Evolutionary conservation across 2,113 vertebrate genomes (phyloP).

Genomic region (Zosterops pallidus): DNA sequence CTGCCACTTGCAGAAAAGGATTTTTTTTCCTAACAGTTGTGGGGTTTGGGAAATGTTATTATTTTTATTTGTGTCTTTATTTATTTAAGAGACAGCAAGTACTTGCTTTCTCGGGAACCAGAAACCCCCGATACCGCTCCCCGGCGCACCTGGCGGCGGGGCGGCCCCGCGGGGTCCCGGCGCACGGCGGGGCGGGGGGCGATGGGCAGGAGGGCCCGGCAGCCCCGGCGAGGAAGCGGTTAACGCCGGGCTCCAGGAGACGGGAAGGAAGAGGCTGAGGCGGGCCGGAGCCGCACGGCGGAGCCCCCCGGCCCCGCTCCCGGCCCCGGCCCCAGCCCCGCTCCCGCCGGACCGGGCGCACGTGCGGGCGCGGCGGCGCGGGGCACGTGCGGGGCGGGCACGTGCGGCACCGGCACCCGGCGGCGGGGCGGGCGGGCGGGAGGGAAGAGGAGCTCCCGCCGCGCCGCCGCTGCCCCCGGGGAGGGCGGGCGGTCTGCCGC

Average conservation of each 20-base stretch:
- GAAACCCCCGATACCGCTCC: not conserved
- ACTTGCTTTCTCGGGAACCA: not conserved
- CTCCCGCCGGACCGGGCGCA: not conserved
- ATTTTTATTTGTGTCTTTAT: not conserved
- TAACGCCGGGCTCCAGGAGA: not conserved
- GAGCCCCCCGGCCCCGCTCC: not conserved
- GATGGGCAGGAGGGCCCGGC: not conserved
- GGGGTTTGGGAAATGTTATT: not conserved
- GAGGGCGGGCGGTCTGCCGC: not conserved
- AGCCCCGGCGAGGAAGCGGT: not conserved
- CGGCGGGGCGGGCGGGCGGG: not conserved
- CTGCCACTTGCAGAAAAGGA: not conserved
- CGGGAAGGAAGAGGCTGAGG: not conserved
- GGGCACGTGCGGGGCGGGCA: not conserved
- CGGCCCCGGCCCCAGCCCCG: not conserved
- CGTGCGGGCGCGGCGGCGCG: not conserved
- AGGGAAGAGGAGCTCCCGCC: not conserved
- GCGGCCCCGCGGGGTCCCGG: not conserved
- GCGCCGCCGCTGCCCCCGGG: not conserved
- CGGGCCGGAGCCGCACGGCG: not conserved
- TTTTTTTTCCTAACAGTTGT: not conserved
- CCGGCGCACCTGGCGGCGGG: not conserved
- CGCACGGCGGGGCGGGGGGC: not conserved
- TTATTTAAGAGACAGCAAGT: not conserved
- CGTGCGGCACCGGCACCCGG: not conserved